Conservation (phyloP, 2,888 invertebrate species). For the Tetheella fluctuosa region DNA sequence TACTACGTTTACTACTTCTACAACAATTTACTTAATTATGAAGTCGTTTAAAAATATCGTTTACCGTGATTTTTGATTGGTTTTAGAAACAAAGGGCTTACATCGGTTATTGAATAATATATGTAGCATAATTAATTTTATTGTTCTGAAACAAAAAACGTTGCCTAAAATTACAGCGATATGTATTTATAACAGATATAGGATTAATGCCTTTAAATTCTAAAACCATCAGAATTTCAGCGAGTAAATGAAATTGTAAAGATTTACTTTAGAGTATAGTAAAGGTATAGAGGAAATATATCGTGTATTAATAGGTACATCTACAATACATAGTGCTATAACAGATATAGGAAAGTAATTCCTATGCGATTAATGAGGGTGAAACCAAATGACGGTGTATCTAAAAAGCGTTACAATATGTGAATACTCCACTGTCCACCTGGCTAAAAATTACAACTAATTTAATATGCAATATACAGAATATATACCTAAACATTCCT, state of each 20-base stretch:
- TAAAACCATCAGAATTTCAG: not conserved
- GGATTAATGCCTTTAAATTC: not conserved
- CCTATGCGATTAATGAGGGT: conserved; percentile 30
- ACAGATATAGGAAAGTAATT: conserved; percentile 44
- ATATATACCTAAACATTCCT: not conserved
- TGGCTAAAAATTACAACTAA: conserved; percentile 45
- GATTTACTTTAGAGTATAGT: too few relatives aligned
- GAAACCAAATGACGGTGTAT: conserved; percentile 65
- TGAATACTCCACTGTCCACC: conserved; percentile 34
- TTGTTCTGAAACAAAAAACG: too few relatives aligned
- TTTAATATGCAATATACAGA: not conserved
- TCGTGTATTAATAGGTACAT: not conserved
- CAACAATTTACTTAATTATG: not conserved
- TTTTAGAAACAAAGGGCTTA: not conserved
- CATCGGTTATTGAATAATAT: too few relatives aligned
- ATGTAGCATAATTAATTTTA: not conserved
- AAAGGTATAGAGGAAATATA: not conserved
- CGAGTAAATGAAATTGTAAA: too few relatives aligned
- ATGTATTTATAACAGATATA: not conserved
- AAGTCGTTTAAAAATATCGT: not conserved
- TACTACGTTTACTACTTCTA: not conserved
- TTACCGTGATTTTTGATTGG: not conserved
- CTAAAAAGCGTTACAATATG: conserved; percentile 57
- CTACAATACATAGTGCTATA: conserved; percentile 29
- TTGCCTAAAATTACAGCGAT: too few relatives aligned